A percentile compares a stretch with the other conserved stretches of the same genome.
Conservation (phyloP, 2,113 vertebrate species). For the Nanorana parkeri region DNA sequence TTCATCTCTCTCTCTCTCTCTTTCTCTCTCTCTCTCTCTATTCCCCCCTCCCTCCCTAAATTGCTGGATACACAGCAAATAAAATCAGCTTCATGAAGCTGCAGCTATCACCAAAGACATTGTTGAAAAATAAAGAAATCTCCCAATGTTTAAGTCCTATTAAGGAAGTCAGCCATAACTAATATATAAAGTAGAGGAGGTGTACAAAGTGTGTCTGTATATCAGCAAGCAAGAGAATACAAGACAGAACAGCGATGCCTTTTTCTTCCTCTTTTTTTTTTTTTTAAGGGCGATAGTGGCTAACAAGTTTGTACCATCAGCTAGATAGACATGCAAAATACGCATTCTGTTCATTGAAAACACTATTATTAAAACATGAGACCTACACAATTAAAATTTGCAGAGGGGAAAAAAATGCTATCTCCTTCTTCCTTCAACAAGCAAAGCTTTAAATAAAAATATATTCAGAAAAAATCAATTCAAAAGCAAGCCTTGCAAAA, state of each 20-base stretch:
- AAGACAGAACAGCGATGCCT: background rate
- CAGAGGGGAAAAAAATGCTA: conserved; percentile 35
- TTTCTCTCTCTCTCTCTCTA: background rate
- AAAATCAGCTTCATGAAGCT: conserved; percentile 38
- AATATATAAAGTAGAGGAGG: conserved; percentile 56
- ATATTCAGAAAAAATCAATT: conserved; percentile 58
- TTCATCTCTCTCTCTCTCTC: background rate
- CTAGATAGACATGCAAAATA: conserved; percentile 53
- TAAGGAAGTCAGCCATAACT: conserved; percentile 58
- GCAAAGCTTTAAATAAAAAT: conserved; percentile 43
- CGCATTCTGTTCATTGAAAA: conserved; percentile 34
- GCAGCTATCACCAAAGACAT: conserved; percentile 53
- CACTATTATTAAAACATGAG: conserved; percentile 56
- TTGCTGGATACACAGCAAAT: conserved; percentile 51
- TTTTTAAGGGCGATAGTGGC: conserved; percentile 14
- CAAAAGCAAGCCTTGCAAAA: conserved; percentile 56
- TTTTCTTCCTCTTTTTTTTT: background rate
- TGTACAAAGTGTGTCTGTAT: conserved; percentile 6
- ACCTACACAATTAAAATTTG: conserved; percentile 50
- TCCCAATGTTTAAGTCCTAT: conserved; percentile 46
- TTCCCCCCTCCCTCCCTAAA: background rate
- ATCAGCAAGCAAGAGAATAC: conserved; percentile 10
- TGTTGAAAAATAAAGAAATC: conserved; percentile 51
- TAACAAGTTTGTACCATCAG: conserved; percentile 28
- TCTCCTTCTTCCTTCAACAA: conserved; percentile 48